These are phyloP conservation scores for Drosophila sp. DNA, from an alignment of 1,140 invertebrate genomes.

Conservation along the genomic window DNA sequence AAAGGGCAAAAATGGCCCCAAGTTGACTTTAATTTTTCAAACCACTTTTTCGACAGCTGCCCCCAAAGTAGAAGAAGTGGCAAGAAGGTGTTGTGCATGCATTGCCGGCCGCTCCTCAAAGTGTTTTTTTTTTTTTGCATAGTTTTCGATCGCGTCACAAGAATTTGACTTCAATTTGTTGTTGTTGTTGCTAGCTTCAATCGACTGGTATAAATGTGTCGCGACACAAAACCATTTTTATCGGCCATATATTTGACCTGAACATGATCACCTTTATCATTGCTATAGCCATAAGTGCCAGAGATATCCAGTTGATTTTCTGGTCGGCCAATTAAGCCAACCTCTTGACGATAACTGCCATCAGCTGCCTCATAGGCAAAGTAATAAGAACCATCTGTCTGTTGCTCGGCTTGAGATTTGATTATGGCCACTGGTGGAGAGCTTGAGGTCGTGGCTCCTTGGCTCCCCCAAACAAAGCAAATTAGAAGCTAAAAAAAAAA, in stretches of 20 bases:
- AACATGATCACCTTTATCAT: slow-evolving; percentile 87
- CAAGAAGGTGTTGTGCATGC: slow-evolving; percentile 5
- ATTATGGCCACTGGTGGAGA: slow-evolving; percentile 55
- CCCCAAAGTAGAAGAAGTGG: slow-evolving; percentile 30
- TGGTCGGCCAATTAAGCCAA: slow-evolving; percentile 53
- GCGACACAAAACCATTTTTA: slow-evolving; percentile 87
- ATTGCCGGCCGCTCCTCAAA: slow-evolving; percentile 8
- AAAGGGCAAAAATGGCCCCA: slow-evolving; percentile 55
- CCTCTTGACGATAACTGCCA: slow-evolving; percentile 74
- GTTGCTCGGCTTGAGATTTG: slow-evolving; percentile 56
- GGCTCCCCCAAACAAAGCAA: neutral
- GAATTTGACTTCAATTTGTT: slow-evolving; percentile 25
- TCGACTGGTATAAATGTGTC: slow-evolving; percentile 84
- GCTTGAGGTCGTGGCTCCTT: slow-evolving; percentile 5
- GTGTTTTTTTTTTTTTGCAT: slow-evolving; percentile 5
- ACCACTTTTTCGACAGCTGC: slow-evolving; percentile 13
- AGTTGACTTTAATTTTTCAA: slow-evolving; percentile 14
- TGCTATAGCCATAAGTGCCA: slow-evolving; percentile 85
- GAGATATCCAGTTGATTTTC: slow-evolving; percentile 68
- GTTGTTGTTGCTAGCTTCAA: slow-evolving; percentile 52
- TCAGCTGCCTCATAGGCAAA: slow-evolving; percentile 71
- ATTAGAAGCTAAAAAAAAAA: slow-evolving; percentile 6
- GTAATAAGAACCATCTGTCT: slow-evolving; percentile 75
- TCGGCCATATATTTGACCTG: slow-evolving; percentile 87
- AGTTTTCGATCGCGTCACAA: slow-evolving; percentile 24